Evolutionary conservation across 2,888 invertebrate genomes (phyloP), one percentile per base, ranked within the genome.

Genomic region (Diogma glabrata): DNA sequence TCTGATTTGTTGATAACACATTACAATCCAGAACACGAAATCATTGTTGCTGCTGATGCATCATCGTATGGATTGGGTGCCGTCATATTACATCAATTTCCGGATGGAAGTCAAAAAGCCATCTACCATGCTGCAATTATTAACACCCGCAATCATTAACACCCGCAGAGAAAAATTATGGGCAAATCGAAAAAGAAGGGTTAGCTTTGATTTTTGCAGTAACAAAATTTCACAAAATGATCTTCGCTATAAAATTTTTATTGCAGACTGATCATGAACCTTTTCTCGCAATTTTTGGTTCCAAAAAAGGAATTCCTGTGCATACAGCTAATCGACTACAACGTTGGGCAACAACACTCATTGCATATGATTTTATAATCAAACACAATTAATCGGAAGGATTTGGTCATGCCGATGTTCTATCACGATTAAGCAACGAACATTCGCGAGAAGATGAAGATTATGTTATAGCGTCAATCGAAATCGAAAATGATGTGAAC

Each of bases 101-200:
- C 54, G 49, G 60, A 63, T 56, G 61, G 62, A 10, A n/a, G n/a
- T n/a, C n/a, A n/a, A n/a, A n/a, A n/a, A n/a, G n/a, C n/a, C n/a
- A n/a, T n/a, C n/a, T n/a, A n/a, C n/a, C n/a, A n/a, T n/a, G n/a
- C n/a, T n/a, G n/a, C n/a, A n/a, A n/a, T n/a, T n/a, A n/a, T n/a
- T n/a, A n/a, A n/a, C n/a, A n/a, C n/a, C n/a, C n/a, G n/a, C n/a
- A n/a, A n/a, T n/a, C 60, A 4, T 53, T 67, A 16, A 61, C 58
- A 14, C 36, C 23, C 28, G 53, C 62, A 7, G 64, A 67, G 53
- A 54, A 57, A 38, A 59, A 60, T 17, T 66, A 67, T 54, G 56
- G 61, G 12, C 63, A 65, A 54, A 28, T 28, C 9, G 61, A 66
- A 49, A 59, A 61, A 55, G 64, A 67, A 57, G 66, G 61, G 36